A percentile compares a stretch with the other conserved stretches of the same genome.
Evolutionary conservation across 2,113 vertebrate species (phyloP).

Genomic region (Aix galericulata): DNA sequence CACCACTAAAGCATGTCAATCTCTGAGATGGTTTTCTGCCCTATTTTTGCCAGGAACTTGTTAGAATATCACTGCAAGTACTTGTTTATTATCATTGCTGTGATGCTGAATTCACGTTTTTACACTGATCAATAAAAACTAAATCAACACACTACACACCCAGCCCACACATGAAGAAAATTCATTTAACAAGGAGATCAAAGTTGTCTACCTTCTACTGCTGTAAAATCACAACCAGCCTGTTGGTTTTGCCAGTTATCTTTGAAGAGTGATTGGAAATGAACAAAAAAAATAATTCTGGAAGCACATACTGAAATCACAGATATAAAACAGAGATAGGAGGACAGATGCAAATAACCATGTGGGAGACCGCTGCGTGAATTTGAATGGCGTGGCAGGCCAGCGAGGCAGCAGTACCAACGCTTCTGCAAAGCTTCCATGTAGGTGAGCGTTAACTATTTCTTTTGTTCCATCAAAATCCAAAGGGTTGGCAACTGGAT

Average conservation of each 20-base stretch:
- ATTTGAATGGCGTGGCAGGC: background rate
- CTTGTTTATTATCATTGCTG: slow-evolving; percentile 59
- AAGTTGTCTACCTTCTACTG: slow-evolving; percentile 45
- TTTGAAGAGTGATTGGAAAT: slow-evolving; percentile 65
- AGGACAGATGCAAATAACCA: slow-evolving; percentile 25
- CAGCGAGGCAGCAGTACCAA: background rate
- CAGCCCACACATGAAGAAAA: slow-evolving; percentile 69
- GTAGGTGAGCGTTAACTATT: background rate
- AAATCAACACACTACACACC: slow-evolving; percentile 44
- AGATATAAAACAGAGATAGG: slow-evolving; percentile 54
- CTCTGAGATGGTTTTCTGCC: background rate
- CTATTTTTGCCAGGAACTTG: slow-evolving; percentile 48
- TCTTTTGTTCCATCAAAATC: background rate
- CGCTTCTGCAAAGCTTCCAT: background rate
- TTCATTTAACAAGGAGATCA: slow-evolving; percentile 61
- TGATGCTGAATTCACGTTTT: slow-evolving; percentile 54
- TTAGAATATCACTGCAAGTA: slow-evolving; percentile 60
- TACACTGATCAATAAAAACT: slow-evolving; percentile 61
- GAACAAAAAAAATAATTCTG: slow-evolving; percentile 47
- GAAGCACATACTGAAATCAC: slow-evolving; percentile 21
- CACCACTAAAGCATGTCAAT: background rate
- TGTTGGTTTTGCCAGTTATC: slow-evolving; percentile 28
- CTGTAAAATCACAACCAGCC: slow-evolving; percentile 54
- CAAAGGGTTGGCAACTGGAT: background rate
- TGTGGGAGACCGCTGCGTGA: background rate